These are phyloP conservation scores for Cichlasoma orientale DNA, from an alignment of 2,797 vertebrate species.

Conservation along the genomic window DNA sequence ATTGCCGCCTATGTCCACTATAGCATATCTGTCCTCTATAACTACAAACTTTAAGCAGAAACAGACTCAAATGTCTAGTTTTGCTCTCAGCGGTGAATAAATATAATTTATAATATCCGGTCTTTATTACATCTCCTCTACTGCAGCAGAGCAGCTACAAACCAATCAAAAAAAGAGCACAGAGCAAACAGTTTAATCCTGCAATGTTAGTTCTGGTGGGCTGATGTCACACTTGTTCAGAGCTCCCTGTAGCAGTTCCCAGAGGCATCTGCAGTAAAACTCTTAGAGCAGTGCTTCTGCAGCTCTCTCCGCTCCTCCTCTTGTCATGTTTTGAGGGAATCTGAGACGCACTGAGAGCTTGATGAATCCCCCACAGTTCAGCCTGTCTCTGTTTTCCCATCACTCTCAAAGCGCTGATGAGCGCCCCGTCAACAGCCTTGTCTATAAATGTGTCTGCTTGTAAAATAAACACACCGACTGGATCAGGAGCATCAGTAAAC, in stretches of 20 bases:
- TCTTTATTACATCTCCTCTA: background rate
- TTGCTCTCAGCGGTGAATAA: constrained; percentile 10
- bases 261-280: constrained; percentile 33
- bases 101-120: constrained; percentile 17
- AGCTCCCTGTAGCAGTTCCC: constrained; percentile 31
- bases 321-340: constrained; percentile 39
- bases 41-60: background rate
- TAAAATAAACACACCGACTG: constrained; percentile 35
- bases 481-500: constrained; percentile 20
- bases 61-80: background rate
- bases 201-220: background rate
- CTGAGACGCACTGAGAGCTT: constrained; percentile 36
- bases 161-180: constrained; percentile 11
- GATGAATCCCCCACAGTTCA: constrained; percentile 46
- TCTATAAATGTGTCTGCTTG: constrained; percentile 26
- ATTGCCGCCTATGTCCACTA: background rate
- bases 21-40: background rate
- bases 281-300: constrained; percentile 18
- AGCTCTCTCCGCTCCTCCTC: constrained; percentile 23
- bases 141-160: background rate
- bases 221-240: constrained; percentile 28
- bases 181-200: constrained; percentile 17
- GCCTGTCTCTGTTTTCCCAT: constrained; percentile 39
- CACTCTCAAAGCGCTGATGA: constrained; percentile 20
- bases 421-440: constrained; percentile 19